Evolutionary conservation across 2,113 vertebrate genomes (phyloP).

Genomic region (Recurvirostra avosetta): DNA sequence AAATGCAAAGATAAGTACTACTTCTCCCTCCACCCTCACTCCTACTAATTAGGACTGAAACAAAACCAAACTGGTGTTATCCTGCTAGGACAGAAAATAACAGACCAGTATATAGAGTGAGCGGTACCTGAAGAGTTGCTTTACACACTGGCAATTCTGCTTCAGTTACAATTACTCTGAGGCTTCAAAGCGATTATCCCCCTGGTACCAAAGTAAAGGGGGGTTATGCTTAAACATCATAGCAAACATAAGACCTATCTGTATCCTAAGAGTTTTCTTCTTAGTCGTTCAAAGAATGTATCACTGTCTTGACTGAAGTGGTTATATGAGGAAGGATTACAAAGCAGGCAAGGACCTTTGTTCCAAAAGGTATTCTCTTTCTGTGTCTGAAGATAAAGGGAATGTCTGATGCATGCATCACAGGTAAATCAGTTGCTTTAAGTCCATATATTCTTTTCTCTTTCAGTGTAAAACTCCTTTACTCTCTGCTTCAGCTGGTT

Average conservation of each 20-base stretch:
- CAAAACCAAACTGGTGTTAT: neutral
- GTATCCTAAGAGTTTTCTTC: neutral
- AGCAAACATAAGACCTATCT: neutral
- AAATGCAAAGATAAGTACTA: neutral
- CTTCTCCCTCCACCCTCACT: neutral
- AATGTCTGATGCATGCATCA: neutral
- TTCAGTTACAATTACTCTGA: neutral
- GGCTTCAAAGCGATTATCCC: neutral
- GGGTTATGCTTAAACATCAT: neutral
- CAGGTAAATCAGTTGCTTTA: neutral
- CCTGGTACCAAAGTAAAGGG: neutral
- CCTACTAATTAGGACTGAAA: neutral
- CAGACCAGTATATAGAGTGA: neutral
- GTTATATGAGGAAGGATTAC: neutral
- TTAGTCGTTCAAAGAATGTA: neutral
- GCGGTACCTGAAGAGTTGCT: neutral
- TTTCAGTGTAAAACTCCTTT: neutral
- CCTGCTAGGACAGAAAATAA: neutral
- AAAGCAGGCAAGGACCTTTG: neutral
- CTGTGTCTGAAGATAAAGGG: neutral
- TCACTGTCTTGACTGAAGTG: neutral
- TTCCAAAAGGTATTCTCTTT: neutral
- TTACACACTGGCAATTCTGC: neutral
- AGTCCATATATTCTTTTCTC: neutral
- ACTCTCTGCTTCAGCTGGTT: neutral